Evolutionary conservation across 1,140 invertebrate genomes (phyloP), one percentile per base, ranked within the genome.

Genomic region (Drosophila ogumai): DNA sequence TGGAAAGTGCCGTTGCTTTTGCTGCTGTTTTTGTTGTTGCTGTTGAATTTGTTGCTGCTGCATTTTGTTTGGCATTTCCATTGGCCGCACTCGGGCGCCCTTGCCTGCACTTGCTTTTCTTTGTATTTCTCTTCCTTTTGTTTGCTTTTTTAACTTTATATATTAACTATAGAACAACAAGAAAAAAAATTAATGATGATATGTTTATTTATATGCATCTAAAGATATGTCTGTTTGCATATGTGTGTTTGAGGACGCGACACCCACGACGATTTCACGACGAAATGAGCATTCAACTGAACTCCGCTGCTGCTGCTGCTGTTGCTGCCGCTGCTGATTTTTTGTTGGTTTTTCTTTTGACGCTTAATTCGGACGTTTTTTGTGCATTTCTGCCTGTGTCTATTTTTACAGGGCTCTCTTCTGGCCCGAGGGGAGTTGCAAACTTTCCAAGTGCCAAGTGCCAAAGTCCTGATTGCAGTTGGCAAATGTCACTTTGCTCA

Each of bases 91-190:
- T 80, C 46, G 73, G 64, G 66, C 68, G 52, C 36, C 57, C 44
- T 79, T 66, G 41, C 50, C 65, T 58, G 60, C 73, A 75, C 75
- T 87, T 74, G 40, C 34, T 68, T 54, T 65, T 43, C 36, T 40
- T 56, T 71, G 43, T 60, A 41, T 63, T 40, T 65, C 44, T 25
- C 7, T 36, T 22, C 15, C 32, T 22, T 40, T 32, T 15, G 9
- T 25, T 25, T 19, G 3, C 17, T 25, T 55, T 56, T 49, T 64
- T 59, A 69, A 68, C 50, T 55, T 60, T 75, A 47, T 68, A 58
- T 77, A 52, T 77, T 68, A 80, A 80, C 78, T 80, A 75, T 77
- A 57, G 40, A 73, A 80, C 50, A 81, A 81, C 79, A 81, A 59
- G 60, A 79, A 82, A 67, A 86, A 79, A 82, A 87, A 65, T 25